A percentile compares a stretch with the other conserved stretches of the same genome.
These are phyloP conservation scores for Drosophila basisetae DNA, from an alignment of 2,888 invertebrate species.

Conservation along the genomic window DNA sequence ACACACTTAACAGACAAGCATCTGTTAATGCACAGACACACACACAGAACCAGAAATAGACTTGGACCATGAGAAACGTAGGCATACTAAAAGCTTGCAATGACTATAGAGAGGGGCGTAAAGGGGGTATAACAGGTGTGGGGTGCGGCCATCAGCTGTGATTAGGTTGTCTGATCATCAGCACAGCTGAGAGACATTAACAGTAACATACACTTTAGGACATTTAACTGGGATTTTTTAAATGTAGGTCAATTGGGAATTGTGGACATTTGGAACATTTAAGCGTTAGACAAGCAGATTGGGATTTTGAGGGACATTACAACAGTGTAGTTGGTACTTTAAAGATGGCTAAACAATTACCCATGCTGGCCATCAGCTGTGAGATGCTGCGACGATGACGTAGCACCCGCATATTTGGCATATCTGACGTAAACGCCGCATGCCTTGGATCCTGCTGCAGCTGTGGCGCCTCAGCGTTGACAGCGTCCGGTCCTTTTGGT, in stretches of 20 bases:
- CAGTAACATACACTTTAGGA: background rate
- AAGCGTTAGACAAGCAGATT: background rate
- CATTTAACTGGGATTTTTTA: constrained; percentile 1
- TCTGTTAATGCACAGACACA: constrained; percentile 3
- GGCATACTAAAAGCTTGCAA: background rate
- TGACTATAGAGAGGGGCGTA: too few relatives aligned
- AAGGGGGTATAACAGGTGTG: background rate
- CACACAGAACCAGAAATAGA: background rate
- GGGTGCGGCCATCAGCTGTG: constrained; percentile 7
- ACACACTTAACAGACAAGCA: constrained; percentile 5
- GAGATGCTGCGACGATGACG: constrained; percentile 85
- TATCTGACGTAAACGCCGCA: background rate
- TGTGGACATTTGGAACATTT: background rate
- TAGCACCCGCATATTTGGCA: constrained; percentile 62
- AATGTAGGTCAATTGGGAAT: background rate
- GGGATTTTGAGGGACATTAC: background rate
- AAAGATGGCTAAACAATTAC: constrained; percentile 65
- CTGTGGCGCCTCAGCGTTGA: constrained; percentile 33
- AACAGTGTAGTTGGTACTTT: background rate
- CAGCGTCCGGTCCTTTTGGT: constrained; percentile 17
- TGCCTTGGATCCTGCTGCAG: constrained; percentile 38
- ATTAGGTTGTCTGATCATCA: constrained; percentile 1
- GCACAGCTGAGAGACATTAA: background rate
- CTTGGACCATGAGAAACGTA: background rate
- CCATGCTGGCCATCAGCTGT: constrained; percentile 84